Conservation (phyloP, 2,113 vertebrate genomes). For the Ifrita kowaldi region DNA sequence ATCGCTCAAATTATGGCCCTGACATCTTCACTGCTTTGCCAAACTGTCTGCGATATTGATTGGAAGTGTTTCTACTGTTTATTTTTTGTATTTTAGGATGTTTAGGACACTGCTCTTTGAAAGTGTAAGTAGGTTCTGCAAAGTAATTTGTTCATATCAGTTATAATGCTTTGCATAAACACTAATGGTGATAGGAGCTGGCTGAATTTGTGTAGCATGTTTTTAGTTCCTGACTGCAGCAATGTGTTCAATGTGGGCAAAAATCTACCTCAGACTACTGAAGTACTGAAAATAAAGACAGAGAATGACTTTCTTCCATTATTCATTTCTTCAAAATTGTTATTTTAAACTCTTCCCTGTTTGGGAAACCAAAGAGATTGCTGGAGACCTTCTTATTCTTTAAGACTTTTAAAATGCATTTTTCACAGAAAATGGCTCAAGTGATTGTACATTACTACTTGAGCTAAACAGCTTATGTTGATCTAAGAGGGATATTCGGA, state of each 20-base stretch:
- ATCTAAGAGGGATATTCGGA: background rate
- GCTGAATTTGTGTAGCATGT: background rate
- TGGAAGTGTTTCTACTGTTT: slow-evolving; percentile 31
- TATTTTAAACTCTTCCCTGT: background rate
- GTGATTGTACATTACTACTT: background rate
- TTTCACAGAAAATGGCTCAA: background rate
- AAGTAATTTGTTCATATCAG: slow-evolving; percentile 18
- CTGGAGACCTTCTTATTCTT: background rate
- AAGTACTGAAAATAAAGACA: background rate
- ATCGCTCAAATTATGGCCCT: slow-evolving; percentile 20
- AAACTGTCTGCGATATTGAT: slow-evolving; percentile 34
- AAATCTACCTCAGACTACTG: slow-evolving; percentile 2
- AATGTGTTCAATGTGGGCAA: background rate
- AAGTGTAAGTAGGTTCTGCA: slow-evolving; percentile 23
- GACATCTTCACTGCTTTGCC: slow-evolving; percentile 26
- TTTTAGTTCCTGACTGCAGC: slow-evolving; percentile 26
- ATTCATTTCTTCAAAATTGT: background rate
- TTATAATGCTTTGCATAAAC: slow-evolving; percentile 50
- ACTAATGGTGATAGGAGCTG: background rate
- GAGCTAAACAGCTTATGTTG: background rate
- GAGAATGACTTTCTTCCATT: background rate
- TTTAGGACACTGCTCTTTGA: slow-evolving; percentile 30
- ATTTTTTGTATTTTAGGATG: slow-evolving; percentile 25
- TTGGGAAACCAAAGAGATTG: background rate
- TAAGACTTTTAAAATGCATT: background rate